Conservation (phyloP, 2,797 vertebrate species). For the Sebastes nivosus region DNA sequence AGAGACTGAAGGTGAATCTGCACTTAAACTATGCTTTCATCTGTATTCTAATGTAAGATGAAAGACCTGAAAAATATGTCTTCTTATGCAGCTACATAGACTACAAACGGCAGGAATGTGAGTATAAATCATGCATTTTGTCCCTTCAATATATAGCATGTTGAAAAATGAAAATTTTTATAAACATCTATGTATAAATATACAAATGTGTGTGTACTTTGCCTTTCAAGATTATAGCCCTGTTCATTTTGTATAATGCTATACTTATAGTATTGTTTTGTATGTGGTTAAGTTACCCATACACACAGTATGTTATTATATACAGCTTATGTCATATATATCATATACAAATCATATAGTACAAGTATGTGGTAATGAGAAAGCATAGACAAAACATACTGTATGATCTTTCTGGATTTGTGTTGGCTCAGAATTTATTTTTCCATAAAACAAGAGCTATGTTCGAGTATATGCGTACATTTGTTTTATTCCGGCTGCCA, state of each 20-base stretch:
- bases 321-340: not conserved
- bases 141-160: not conserved
- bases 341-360: constrained; percentile 4
- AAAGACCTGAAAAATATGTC: not conserved
- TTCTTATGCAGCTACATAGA: not conserved
- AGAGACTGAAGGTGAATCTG: constrained; percentile 23
- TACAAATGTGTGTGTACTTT: not conserved
- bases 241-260: not conserved
- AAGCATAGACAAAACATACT: not conserved
- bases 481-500: not conserved
- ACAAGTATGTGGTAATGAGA: not conserved
- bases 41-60: not conserved
- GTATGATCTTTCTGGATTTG: not conserved
- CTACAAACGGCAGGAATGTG: not conserved
- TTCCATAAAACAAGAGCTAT: not conserved
- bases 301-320: not conserved
- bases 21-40: constrained; percentile 1
- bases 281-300: not conserved
- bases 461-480: not conserved
- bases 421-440: not conserved
- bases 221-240: not conserved
- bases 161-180: not conserved
- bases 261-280: not conserved
- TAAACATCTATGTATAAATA: not conserved
- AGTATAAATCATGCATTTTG: not conserved